Base-by-base conservation (phyloP, 1,140 invertebrate genomes). In the Cotesia typhae region DNA sequence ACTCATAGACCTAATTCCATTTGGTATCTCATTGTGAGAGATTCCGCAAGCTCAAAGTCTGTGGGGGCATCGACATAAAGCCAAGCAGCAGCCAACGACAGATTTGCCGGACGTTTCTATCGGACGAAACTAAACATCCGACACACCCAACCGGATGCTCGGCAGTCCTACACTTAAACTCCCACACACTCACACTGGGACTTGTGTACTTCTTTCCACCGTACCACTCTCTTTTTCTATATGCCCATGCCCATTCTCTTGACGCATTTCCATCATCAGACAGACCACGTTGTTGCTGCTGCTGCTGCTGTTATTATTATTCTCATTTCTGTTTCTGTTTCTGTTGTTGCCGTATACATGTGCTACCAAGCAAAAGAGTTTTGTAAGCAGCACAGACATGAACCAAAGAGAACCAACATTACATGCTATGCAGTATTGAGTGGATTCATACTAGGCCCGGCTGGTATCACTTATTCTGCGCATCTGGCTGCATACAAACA, bases 61-160 rank as follows among this genome's bases (percentile, higher is more conserved):
- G 20, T 70, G 41, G 41, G 41, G 41, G 41, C 41, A 47, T 47
- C 41, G 41, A 47, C 10, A 47, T 10, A 47, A 47, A 47, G 41
- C 41, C 41, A 47, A 47, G 41, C 41, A 47, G 41, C 41, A 47
- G 41, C 41, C 6, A 47, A 38, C 41, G 66, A 51, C 41, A 67
- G 41, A 53, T 67, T 66, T 41, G 28, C 51, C 70, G 47, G 55
- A 60, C 68, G 28, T 69, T 67, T 72, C 53, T 70, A 69, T 70
- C 55, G 28, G 68, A 74, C 55, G 60, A 70, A 67, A 52, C 59
- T 65, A 69, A 47, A 67, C 61, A 72, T 72, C 67, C 66, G 69
- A 70, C 75, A 71, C 72, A 74, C 73, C 73, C 73, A 74, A 74
- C 75, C 72, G 75, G 73, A 75, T 75, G 75, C 53, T 51, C 75